Percentiles rank a stretch among this genome's conserved stretches.
Conservation (phyloP, 2,797 vertebrate species). For the Chaenodraco wilsoni region DNA sequence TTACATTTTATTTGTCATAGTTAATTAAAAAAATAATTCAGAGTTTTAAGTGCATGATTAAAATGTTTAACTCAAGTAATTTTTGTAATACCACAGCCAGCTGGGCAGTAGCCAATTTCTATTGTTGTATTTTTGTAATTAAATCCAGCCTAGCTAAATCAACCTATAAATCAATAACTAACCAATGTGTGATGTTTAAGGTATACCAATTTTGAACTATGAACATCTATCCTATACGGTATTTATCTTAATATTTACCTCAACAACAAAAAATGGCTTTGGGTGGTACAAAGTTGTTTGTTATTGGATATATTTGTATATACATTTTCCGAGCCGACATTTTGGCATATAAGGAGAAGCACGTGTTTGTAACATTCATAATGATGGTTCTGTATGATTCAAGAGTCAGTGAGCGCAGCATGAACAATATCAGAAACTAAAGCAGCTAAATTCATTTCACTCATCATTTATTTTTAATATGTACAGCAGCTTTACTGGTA, state of each 20-base stretch:
- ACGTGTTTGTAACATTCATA: not conserved
- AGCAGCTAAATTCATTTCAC: not conserved
- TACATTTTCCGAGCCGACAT: not conserved
- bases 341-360: not conserved
- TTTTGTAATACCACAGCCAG: not conserved
- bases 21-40: not conserved
- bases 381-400: not conserved
- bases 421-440: not conserved
- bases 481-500: not conserved
- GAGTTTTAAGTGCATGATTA: not conserved
- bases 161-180: not conserved
- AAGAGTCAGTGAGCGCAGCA: not conserved
- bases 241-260: not conserved
- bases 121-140: not conserved
- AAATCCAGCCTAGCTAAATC: not conserved
- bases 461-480: not conserved
- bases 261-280: not conserved
- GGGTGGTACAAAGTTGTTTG: not conserved
- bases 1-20: not conserved
- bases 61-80: not conserved
- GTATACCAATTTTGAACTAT: not conserved
- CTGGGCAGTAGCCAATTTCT: not conserved
- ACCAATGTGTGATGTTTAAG: not conserved
- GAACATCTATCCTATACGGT: not conserved
- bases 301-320: not conserved